Evolutionary conservation across 2,797 vertebrate genomes (phyloP), one percentile per base, ranked within the genome.

Genomic region (Acestrorhynchus altus): DNA sequence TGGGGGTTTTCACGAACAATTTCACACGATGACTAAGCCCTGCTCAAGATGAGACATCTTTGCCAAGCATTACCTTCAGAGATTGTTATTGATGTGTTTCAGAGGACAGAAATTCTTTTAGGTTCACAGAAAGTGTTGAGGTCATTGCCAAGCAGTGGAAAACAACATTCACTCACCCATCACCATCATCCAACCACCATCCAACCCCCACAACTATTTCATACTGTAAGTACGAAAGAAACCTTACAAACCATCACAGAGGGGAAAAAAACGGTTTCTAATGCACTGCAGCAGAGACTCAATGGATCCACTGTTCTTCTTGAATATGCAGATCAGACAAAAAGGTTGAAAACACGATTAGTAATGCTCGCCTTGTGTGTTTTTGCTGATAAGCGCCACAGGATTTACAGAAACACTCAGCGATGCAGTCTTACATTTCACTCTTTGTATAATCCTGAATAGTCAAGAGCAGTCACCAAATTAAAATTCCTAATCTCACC

Each of bases 61-160:
- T 86, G 86, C 61, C 13, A 8, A 77, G 66, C 80, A 60, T 80
- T 72, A 85, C 16, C 72, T 75, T 84, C 40, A 85, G 63, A 76
- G 72, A 78, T n/a, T 18, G 51, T 9, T 76, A 83, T 54, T 69
- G 51, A 74, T 77, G 71, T 92, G 90, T 94, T 84, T 94, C 90
- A 92, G 75, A 73, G 72, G 63, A 44, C 12, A 86, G 49, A 87
- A 85, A 91, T 90, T 86, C 80, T 77, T 85, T 81, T 76, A 74
- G 42, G 83, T 74, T 81, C 78, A 76, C 49, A 78, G 70, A 72
- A 88, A 83, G 85, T 80, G 78, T 83, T 91, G 90, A 94, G 83
- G 90, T 92, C 86, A 94, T 83, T 88, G 91, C 89, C 90, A 85
- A 85, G 57, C 64, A 69, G 49, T 64, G 76, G 74, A 65, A 59